phyloP scores from a whole-genome alignment of 1,140 invertebrate species.

The Plectus sambesii region DNA sequence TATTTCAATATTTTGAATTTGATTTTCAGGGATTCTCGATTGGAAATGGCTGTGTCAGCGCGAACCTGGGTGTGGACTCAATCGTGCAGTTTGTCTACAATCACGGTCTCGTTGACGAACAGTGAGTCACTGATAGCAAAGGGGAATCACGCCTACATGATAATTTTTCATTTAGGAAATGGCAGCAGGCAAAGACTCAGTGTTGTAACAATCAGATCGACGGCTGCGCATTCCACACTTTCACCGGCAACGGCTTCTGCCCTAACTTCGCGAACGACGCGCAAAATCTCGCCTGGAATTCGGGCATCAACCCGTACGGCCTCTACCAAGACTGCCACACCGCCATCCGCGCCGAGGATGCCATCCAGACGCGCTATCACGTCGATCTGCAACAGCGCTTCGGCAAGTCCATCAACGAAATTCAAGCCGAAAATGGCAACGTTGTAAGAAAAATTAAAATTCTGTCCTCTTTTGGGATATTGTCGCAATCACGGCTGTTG shows the following conservation, averaged over 20 bases:
- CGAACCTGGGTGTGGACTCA: slow-evolving; percentile 16
- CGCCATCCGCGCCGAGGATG: too few relatives aligned
- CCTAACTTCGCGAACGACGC: slow-evolving; percentile 17
- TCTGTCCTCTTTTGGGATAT: too few relatives aligned
- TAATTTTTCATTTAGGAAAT: slow-evolving; percentile 15
- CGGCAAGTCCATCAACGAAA: too few relatives aligned
- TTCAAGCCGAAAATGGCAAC: too few relatives aligned
- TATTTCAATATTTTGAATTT: too few relatives aligned
- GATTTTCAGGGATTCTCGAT: slow-evolving; percentile 26
- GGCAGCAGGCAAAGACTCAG: slow-evolving; percentile 15
- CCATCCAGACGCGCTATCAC: too few relatives aligned
- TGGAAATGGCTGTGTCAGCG: slow-evolving; percentile 27
- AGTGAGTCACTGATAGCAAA: slow-evolving; percentile 3
- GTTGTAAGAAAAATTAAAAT: too few relatives aligned
- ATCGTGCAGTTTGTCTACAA: slow-evolving; percentile 21
- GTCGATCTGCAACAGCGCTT: too few relatives aligned
- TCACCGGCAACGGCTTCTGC: slow-evolving; percentile 15
- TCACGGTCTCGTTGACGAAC: slow-evolving; percentile 24
- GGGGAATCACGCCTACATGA: too few relatives aligned
- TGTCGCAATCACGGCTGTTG: too few relatives aligned
- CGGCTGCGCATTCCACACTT: slow-evolving; percentile 21
- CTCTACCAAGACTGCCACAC: slow-evolving; percentile 19
- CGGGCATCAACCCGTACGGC: slow-evolving; percentile 25
- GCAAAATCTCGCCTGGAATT: slow-evolving; percentile 17
- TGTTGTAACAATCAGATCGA: slow-evolving; percentile 25